These are phyloP conservation scores for Orussus abietinus DNA, from an alignment of 1,140 invertebrate genomes.

Conservation along the genomic window DNA sequence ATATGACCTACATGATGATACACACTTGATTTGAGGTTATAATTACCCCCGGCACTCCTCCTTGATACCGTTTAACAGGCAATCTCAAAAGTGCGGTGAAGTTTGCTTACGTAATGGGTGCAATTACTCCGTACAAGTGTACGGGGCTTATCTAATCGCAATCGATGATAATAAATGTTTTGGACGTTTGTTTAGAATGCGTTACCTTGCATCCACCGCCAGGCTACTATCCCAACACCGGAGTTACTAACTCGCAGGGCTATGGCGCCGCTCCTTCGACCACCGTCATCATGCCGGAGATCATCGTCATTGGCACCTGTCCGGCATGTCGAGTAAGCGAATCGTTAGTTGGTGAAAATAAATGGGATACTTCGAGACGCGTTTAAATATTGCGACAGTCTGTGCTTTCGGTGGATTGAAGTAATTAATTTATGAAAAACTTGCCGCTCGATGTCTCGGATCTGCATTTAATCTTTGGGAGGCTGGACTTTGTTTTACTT, in stretches of 20 bases:
- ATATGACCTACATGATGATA: too few relatives aligned
- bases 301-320: constrained; percentile 74
- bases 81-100: too few relatives aligned
- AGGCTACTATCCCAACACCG: constrained; percentile 43
- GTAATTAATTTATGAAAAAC: constrained; percentile 13
- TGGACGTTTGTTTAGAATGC: constrained; percentile 20
- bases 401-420: background rate
- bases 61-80: too few relatives aligned
- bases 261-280: constrained; percentile 52
- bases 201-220: constrained; percentile 40
- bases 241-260: constrained; percentile 16
- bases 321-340: constrained; percentile 70
- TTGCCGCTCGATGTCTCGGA: too few relatives aligned
- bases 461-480: background rate
- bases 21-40: background rate
- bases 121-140: background rate
- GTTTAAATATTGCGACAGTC: too few relatives aligned
- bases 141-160: background rate
- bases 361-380: background rate
- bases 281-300: constrained; percentile 53
- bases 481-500: constrained; percentile 11
- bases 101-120: too few relatives aligned
- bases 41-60: too few relatives aligned
- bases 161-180: background rate
- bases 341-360: constrained; percentile 2